phyloP scores from a whole-genome alignment of 2,797 vertebrate species.

The Basileuterus tristriatus region DNA sequence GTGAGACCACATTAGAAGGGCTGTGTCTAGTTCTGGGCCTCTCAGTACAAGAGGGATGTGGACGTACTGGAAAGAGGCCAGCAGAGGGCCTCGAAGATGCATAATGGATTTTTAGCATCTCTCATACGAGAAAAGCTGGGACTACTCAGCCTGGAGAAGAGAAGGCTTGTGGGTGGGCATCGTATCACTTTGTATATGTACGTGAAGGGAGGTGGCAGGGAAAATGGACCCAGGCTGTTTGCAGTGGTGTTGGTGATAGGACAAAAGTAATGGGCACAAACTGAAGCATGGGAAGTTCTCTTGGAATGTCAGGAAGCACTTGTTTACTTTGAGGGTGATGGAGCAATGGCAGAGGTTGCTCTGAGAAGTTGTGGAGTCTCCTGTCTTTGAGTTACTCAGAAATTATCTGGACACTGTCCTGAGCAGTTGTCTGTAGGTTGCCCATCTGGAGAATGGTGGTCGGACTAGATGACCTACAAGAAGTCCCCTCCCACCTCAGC shows the following conservation, averaged over 20 bases:
- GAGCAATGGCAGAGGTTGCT: not conserved
- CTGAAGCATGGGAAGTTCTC: not conserved
- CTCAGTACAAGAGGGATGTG: not conserved
- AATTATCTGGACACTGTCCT: not conserved
- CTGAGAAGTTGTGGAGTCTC: not conserved
- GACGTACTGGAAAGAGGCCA: not conserved
- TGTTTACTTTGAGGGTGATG: not conserved
- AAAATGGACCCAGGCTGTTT: not conserved
- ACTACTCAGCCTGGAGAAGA: not conserved
- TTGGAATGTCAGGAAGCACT: not conserved
- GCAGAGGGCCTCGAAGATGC: not conserved
- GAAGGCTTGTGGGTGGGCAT: not conserved
- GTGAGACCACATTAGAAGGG: not conserved
- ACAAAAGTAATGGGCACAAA: not conserved
- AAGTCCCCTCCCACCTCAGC: not conserved
- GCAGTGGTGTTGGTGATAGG: not conserved
- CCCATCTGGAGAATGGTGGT: not conserved
- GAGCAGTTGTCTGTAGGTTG: not conserved
- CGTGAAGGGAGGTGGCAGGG: not conserved
- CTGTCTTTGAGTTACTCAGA: not conserved
- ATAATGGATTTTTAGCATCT: not conserved
- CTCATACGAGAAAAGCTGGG: not conserved
- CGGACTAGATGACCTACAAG: not conserved
- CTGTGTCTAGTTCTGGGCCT: not conserved
- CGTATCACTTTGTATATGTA: not conserved